Base-by-base conservation (phyloP, 2,113 vertebrate genomes). In the Gymnarchus niloticus region DNA sequence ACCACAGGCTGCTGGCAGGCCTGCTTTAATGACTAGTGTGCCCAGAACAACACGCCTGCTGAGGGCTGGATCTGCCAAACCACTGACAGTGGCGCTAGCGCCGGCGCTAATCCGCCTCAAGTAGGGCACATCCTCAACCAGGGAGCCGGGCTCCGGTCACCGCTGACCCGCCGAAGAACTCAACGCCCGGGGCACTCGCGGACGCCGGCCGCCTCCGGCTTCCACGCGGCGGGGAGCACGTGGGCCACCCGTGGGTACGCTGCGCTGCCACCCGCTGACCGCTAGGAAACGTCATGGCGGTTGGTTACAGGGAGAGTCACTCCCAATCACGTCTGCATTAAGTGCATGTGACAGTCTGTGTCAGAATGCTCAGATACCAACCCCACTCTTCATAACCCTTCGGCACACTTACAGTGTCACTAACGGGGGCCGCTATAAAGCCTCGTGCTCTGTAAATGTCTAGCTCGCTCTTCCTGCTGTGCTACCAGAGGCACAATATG, bases 1-100 rank as follows among this genome's bases (percentile, higher is more conserved):
- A 57, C 77, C 85, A 37, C 80, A 54, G 85, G 33, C 57, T 51
- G 81, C 80, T 86, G 85, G 85, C 80, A 83, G 85, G 48, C 48
- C 56, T 8, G 80, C 52, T 83, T 86, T 56, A 65, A 56, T 73
- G 61, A 86, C 85, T 54, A 83, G 46, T n/a, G 49, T 49, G 61
- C 56, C 59, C 51, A 81, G 59, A 81, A 46, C 85, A 56, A 44
- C 56, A 82, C 3, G 84, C 73, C 73, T 59, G 84, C 84, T 37
- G 84, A 85, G 65, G 41, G 56, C 56, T 12, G 23, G 76, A 12
- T 10, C 85, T 21, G 81, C 59, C 85, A 82, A 52, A 82, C 81
- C 80, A 54, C 56, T 73, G 59, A 83, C 81, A 1, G 81, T 23
- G 28, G 57, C 61, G 9, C 46, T 33, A 69, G 80, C 78, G 37